A percentile compares a stretch with the other conserved stretches of the same genome.
phyloP scores from a whole-genome alignment of 2,888 invertebrate genomes.

The Punctoribates punctum region DNA sequence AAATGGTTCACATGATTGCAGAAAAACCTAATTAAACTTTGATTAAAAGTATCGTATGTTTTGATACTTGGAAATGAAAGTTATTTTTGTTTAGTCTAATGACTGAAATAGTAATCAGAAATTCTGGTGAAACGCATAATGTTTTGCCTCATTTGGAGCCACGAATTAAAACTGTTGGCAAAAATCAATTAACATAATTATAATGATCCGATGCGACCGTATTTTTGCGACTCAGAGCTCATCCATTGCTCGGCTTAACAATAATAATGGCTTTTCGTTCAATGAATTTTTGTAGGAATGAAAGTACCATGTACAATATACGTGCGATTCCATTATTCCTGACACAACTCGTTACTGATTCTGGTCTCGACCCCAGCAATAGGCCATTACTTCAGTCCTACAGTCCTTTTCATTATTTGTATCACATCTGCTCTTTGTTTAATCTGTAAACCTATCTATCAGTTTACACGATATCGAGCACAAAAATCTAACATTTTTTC shows the following conservation, averaged over 20 bases:
- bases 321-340: conserved; percentile 7
- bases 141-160: neutral
- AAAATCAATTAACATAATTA: conserved; percentile 31
- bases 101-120: neutral
- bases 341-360: neutral
- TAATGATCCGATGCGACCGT: conserved; percentile 12
- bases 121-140: neutral
- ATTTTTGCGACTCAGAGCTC: neutral
- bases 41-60: too few species aligned
- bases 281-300: neutral
- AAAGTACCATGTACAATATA: too few species aligned
- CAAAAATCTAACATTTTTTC: neutral
- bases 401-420: neutral
- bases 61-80: too few species aligned
- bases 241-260: neutral
- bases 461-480: neutral
- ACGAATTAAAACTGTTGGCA: neutral
- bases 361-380: conserved; percentile 11
- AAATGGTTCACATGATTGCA: neutral
- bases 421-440: conserved; percentile 21
- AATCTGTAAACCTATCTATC: conserved; percentile 2
- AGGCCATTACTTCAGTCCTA: conserved; percentile 6
- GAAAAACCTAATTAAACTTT: too few species aligned
- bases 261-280: neutral
- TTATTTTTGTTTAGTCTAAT: neutral